phyloP scores from a whole-genome alignment of 2,113 vertebrate genomes.

The Laticauda colubrina region DNA sequence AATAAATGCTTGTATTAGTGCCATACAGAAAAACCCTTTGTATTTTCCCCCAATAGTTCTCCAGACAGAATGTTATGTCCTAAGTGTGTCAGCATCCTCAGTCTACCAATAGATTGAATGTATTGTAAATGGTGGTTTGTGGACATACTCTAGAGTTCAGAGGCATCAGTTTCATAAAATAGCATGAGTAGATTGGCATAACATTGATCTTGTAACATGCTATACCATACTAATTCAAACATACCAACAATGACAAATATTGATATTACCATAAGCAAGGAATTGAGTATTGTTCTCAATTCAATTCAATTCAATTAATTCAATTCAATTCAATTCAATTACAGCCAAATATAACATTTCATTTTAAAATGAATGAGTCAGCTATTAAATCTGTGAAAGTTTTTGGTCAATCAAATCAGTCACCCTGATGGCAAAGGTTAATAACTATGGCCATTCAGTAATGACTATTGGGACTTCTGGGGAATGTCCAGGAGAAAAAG shows the following conservation, averaged over 20 bases:
- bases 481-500: too few relatives aligned
- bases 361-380: background rate
- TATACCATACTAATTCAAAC: background rate
- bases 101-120: background rate
- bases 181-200: background rate
- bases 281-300: background rate
- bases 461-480: background rate
- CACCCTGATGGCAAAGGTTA: background rate
- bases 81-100: background rate
- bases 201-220: background rate
- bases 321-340: background rate
- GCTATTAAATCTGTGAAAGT: background rate
- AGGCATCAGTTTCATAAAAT: background rate
- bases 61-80: background rate
- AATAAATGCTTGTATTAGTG: background rate
- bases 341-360: background rate
- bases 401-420: background rate
- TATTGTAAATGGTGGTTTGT: background rate
- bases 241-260: background rate
- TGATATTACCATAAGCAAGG: background rate
- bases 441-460: background rate
- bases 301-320: too few relatives aligned
- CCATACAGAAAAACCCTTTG: background rate
- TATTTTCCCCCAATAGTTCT: background rate
- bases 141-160: background rate